A percentile compares a stretch with the other conserved stretches of the same genome.
phyloP scores from a whole-genome alignment of 2,113 vertebrate species.

The Malaclemys terrapin region DNA sequence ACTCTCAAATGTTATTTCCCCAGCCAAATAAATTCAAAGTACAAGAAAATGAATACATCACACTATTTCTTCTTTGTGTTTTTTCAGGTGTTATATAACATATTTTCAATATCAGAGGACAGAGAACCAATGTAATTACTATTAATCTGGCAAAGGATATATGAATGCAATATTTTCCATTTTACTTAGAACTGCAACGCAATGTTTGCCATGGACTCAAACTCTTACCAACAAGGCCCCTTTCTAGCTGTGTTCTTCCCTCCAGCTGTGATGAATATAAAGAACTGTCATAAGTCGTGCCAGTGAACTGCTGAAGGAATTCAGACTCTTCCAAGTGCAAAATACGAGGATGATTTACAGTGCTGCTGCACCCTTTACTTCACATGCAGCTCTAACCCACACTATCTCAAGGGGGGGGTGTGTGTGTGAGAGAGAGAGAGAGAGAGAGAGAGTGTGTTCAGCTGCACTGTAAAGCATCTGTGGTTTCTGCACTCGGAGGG shows the following conservation, averaged over 20 bases:
- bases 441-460: not conserved
- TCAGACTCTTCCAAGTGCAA: not conserved
- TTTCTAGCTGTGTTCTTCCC: constrained; percentile 53
- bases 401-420: not conserved
- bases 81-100: not conserved
- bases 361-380: not conserved
- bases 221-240: not conserved
- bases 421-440: too few relatives aligned
- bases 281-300: constrained; percentile 50
- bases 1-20: constrained; percentile 9
- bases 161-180: not conserved
- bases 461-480: not conserved
- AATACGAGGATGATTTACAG: constrained; percentile 1
- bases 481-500: not conserved
- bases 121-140: constrained; percentile 54
- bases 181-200: not conserved
- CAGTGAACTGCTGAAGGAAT: constrained; percentile 40
- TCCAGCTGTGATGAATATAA: constrained; percentile 49
- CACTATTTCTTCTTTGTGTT: not conserved
- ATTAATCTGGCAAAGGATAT: not conserved
- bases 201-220: constrained; percentile 34
- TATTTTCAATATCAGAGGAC: not conserved
- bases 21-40: constrained; percentile 18
- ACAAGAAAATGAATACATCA: not conserved
- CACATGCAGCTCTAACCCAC: not conserved